Evolutionary conservation across 2,797 vertebrate species (phyloP).

Genomic region (Pangasius krempfi): DNA sequence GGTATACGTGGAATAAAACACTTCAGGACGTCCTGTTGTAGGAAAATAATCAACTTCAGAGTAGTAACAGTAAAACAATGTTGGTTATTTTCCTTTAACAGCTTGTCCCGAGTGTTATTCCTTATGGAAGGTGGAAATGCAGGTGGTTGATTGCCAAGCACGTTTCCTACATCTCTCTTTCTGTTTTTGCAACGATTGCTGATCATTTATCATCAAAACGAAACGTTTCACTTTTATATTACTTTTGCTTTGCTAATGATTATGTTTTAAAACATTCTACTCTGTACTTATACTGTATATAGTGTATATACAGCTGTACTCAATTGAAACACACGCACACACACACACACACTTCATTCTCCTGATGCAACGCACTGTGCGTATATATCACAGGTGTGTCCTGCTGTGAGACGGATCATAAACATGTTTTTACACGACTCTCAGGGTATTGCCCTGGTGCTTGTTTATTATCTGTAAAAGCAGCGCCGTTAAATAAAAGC

Average conservation of each 20-base stretch:
- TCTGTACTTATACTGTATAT: not conserved
- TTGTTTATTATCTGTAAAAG: slow-evolving; percentile 54
- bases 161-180: not conserved
- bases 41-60: not conserved
- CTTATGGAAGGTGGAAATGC: not conserved
- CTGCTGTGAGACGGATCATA: slow-evolving; percentile 39
- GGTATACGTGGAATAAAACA: not conserved
- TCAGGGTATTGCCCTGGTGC: slow-evolving; percentile 31
- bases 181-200: not conserved
- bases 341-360: not conserved
- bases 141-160: not conserved
- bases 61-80: not conserved
- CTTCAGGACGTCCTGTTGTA: not conserved
- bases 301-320: not conserved
- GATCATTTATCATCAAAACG: not conserved
- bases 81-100: not conserved
- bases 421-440: slow-evolving; percentile 47
- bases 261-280: not conserved
- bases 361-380: not conserved
- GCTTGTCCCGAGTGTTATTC: not conserved
- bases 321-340: not conserved
- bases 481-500: slow-evolving; percentile 48
- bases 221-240: not conserved
- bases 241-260: not conserved
- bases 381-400: slow-evolving; percentile 33